These are phyloP conservation scores for Hypomecis atomaria DNA, from an alignment of 2,888 invertebrate genomes.

Conservation along the genomic window DNA sequence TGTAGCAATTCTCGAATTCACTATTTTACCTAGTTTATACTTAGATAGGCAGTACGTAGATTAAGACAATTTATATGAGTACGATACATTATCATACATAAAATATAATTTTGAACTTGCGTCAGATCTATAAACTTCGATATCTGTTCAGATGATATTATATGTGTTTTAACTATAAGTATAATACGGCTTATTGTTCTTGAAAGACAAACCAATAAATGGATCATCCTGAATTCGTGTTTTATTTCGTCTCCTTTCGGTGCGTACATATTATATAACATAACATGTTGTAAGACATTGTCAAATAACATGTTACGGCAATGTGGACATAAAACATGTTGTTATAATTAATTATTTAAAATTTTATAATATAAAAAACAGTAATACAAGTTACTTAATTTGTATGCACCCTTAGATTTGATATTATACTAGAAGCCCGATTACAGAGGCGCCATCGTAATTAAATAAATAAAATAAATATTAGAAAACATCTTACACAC, in stretches of 20 bases:
- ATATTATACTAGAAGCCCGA: too few species aligned
- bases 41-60: slow-evolving; percentile 50
- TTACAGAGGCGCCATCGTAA: too few species aligned
- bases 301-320: too few species aligned
- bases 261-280: too few species aligned
- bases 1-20: slow-evolving; percentile 46
- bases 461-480: too few species aligned
- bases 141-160: slow-evolving; percentile 68
- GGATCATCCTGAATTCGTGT: slow-evolving; percentile 73
- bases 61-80: slow-evolving; percentile 51
- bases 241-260: slow-evolving; percentile 59
- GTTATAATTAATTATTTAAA: too few species aligned
- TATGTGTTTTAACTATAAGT: slow-evolving; percentile 68
- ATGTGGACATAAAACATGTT: too few species aligned
- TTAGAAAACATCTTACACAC: too few species aligned
- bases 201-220: slow-evolving; percentile 77
- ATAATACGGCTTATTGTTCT: slow-evolving; percentile 80
- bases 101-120: slow-evolving; percentile 70
- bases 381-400: too few species aligned
- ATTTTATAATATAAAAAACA: too few species aligned
- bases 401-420: too few species aligned
- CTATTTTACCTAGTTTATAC: slow-evolving; percentile 44
- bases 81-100: slow-evolving; percentile 31
- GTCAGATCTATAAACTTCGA: slow-evolving; percentile 73
- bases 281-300: too few species aligned